Percentiles rank a stretch among this genome's conserved stretches.
Evolutionary conservation across 2,888 invertebrate genomes (phyloP).

Genomic region (Plutella xylostella): DNA sequence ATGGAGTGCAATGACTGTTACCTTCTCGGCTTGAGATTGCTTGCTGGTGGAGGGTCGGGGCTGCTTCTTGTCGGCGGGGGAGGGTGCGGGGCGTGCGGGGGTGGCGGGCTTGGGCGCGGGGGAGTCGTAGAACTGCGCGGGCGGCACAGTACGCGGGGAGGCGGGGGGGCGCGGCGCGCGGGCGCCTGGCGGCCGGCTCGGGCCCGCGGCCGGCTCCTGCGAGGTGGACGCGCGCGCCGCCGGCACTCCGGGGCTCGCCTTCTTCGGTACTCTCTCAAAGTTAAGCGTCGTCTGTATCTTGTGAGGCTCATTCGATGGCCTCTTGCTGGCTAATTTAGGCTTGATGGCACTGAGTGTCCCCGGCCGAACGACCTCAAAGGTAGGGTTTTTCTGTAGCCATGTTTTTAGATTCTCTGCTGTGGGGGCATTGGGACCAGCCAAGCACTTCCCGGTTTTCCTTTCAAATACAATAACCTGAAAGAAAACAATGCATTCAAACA

Average conservation of each 20-base stretch:
- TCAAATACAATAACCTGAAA: slow-evolving; percentile 82
- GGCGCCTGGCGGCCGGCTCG: slow-evolving; percentile 3
- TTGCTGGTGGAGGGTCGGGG: slow-evolving; percentile 28
- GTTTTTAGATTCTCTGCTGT: slow-evolving; percentile 81
- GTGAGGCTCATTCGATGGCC: slow-evolving; percentile 29
- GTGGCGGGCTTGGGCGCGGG: slow-evolving; percentile 34
- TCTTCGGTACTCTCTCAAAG: slow-evolving; percentile 50
- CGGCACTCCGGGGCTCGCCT: too few species aligned
- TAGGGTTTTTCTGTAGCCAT: slow-evolving; percentile 90
- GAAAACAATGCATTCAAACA: too few species aligned
- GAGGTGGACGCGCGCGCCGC: slow-evolving; percentile 14
- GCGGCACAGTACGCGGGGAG: slow-evolving; percentile 12
- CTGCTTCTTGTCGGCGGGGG: slow-evolving; percentile 36
- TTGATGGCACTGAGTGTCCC: slow-evolving; percentile 63
- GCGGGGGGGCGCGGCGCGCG: slow-evolving; percentile 30
- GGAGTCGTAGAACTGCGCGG: slow-evolving; percentile 26
- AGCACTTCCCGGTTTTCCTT: slow-evolving; percentile 78
- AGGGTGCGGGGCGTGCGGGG: slow-evolving; percentile 22
- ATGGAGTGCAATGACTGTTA: slow-evolving; percentile 21
- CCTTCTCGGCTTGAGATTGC: slow-evolving; percentile 42
- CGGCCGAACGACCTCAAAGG: slow-evolving; percentile 84
- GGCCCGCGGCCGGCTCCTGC: not conserved
- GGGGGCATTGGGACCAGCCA: slow-evolving; percentile 86
- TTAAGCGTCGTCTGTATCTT: slow-evolving; percentile 64
- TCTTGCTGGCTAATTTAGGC: slow-evolving; percentile 43